Base-by-base conservation (phyloP, 2,113 vertebrate species). In the Ploceus nigricollis region DNA sequence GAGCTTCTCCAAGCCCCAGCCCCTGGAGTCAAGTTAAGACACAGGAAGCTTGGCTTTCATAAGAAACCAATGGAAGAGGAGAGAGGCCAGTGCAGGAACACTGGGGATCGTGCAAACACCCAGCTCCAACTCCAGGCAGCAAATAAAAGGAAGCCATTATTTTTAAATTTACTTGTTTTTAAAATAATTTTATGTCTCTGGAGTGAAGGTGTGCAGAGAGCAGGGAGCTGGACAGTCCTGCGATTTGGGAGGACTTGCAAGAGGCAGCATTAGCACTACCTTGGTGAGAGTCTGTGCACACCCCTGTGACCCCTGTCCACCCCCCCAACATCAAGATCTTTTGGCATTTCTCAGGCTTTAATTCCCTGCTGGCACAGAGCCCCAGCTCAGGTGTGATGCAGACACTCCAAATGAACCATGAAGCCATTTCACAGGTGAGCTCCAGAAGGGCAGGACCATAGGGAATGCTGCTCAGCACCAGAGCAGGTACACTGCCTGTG, bases 11-110 rank as follows among this genome's bases (percentile, higher is more conserved):
- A 86, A 94, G 91, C 86, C 64, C 42, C 86, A 83, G 85, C 54
- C 88, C 60, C 89, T 65, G 64, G 95, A 95, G 94, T 81, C 86
- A 66, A 85, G 92, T 94, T 95, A 97, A 93, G 82, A 80, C 1
- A 16, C 9, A 5, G 91, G 76, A 90, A 86, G 80, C 92, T 90
- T 69, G 76, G 63, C 90, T 92, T 86, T 92, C 89, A 78, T 84
- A 87, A 86, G 89, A 86, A 91, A 89, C 20, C 17, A 2, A 80
- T 3, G 35, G 72, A 45, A 81, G 33, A 76, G 27, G n/a, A 87
- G n/a, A 88, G 76, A 47, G 94, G 17, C 35, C 80, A 77, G 68
- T 4, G 5, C 50, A 70, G 56, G 42, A 82, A 44, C 4, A 1
- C 66, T 2, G 10, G 42, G 61, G 60, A 58, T 81, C 0, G 0